Evolutionary conservation across 2,797 vertebrate species (phyloP), one percentile per base, ranked within the genome.

Genomic region (Gobionotothen gibberifrons): DNA sequence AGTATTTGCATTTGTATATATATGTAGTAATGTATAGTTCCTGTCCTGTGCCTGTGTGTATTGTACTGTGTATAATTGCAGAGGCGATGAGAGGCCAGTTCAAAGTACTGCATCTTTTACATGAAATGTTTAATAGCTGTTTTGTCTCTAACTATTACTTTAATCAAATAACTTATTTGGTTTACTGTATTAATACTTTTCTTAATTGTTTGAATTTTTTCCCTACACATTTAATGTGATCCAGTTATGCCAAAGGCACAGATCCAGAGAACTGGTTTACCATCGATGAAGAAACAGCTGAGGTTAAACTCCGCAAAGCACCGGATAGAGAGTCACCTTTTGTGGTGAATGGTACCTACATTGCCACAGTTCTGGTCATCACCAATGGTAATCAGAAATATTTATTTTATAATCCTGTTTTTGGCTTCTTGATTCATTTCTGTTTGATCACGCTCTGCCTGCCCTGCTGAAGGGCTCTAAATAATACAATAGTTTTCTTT

Each of bases 211-310:
- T 39, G 54, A 2, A 11, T 72, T 51, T 76, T 69, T 16, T 79
- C 76, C 81, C 21, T 15, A 16, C 7, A 49, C 43, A 11, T 72
- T 51, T 73, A 8, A 76, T 40, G 1, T 76, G 69, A 16, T 79
- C 75, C 81, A 99, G 97, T 57, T 99, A 97, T 75, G 51, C 88
- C 51, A 98, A 96, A 93, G 89, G 91, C 75, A 91, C 80, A 76
- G 97, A 99, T 82, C 44, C 59, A 36, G 97, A 95, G 78, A 96
- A 96, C 79, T 98, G 96, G 97, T 80, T 99, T 42, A 93, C 83
- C 15, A 26, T 99, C 71, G 90, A 98, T 87, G 59, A 94, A 19
- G 60, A 78, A 46, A 98, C 97, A 4, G 96, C 95, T 72, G 96
- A 98, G 90, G 96, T 99, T 69, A 95, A 59, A 82, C 95, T 99